Percentiles rank a stretch among this genome's conserved stretches.
Evolutionary conservation across 2,113 vertebrate genomes (phyloP).

Genomic region (Halichoerus grypus): DNA sequence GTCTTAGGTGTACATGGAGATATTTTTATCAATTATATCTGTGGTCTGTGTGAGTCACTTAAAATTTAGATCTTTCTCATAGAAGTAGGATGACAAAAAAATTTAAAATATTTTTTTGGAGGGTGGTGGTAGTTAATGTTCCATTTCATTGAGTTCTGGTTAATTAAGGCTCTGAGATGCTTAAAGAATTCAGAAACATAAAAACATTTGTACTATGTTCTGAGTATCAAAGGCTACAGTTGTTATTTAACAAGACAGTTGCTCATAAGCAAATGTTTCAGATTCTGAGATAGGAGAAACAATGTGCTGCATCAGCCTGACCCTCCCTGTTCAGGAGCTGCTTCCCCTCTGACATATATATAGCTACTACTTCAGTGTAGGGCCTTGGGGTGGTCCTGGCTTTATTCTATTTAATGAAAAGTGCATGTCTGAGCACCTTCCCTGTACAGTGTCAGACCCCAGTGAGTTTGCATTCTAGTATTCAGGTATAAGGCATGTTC

Average conservation of each 20-base stretch:
- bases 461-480: background rate
- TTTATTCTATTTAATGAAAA: background rate
- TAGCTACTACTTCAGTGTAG: background rate
- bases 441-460: background rate
- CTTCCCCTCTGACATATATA: background rate
- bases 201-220: slow-evolving; percentile 38
- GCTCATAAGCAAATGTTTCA: slow-evolving; percentile 68
- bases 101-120: background rate
- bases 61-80: slow-evolving; percentile 19
- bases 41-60: background rate
- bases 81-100: background rate
- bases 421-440: background rate
- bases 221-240: slow-evolving; percentile 59
- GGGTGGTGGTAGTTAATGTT: background rate
- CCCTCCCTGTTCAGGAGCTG: background rate
- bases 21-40: background rate
- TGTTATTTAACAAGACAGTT: slow-evolving; percentile 65
- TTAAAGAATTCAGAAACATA: slow-evolving; percentile 64
- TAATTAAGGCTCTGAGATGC: slow-evolving; percentile 60
- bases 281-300: background rate
- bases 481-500: background rate
- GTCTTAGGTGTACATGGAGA: background rate
- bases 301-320: background rate
- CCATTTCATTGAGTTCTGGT: slow-evolving; percentile 11
- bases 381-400: too few relatives aligned